A percentile compares a stretch with the other conserved stretches of the same genome.
phyloP scores from a whole-genome alignment of 1,140 invertebrate species.

The Piezodorus guildinii region DNA sequence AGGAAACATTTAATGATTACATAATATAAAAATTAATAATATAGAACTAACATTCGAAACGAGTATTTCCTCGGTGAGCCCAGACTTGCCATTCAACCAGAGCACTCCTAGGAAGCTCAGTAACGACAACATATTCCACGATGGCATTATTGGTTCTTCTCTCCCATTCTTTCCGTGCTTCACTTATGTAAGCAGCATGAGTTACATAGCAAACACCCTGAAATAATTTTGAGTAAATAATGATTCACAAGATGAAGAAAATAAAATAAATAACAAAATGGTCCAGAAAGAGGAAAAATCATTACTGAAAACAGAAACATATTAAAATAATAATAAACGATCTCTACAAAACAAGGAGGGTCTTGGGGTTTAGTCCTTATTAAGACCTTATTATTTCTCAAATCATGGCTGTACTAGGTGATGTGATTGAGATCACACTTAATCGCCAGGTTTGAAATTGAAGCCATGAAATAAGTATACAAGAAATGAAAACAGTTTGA shows the following conservation, averaged over 20 bases:
- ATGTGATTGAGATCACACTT: too few relatives aligned
- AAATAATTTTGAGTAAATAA: slow-evolving; percentile 15
- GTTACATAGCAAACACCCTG: slow-evolving; percentile 73
- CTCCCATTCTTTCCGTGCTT: slow-evolving; percentile 67
- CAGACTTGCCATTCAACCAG: slow-evolving; percentile 84
- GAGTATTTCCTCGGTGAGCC: slow-evolving; percentile 72
- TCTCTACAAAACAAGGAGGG: too few relatives aligned
- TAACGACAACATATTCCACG: slow-evolving; percentile 74
- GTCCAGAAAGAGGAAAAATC: too few relatives aligned
- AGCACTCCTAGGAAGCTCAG: slow-evolving; percentile 63
- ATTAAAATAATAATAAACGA: too few relatives aligned
- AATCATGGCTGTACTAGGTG: too few relatives aligned
- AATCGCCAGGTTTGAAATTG: too few relatives aligned
- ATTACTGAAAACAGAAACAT: too few relatives aligned
- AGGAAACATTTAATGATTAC: not conserved
- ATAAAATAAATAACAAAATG: too few relatives aligned
- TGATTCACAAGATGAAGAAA: not conserved
- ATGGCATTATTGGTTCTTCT: slow-evolving; percentile 74
- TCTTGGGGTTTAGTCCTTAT: too few relatives aligned
- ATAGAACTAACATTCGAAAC: slow-evolving; percentile 64
- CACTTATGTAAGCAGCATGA: slow-evolving; percentile 51
- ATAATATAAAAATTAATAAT: slow-evolving; percentile 10
- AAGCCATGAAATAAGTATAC: too few relatives aligned
- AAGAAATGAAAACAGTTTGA: too few relatives aligned
- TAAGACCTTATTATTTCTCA: too few relatives aligned